Evolutionary conservation across 2,113 vertebrate genomes (phyloP).

Genomic region (Pseudorasbora parva): DNA sequence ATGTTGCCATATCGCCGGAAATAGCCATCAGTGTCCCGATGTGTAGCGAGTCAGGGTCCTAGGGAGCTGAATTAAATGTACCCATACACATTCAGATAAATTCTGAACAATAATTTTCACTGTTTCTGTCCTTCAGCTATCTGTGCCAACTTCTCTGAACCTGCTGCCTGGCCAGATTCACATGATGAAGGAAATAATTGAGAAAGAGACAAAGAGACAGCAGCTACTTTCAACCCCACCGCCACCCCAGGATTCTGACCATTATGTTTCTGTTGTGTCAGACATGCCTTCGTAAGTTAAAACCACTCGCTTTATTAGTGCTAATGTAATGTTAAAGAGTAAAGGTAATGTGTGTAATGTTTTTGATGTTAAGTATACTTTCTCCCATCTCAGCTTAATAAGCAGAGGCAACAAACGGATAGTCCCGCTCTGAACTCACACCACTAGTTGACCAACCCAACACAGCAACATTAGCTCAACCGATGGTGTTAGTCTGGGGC

Average conservation of each 20-base stretch:
- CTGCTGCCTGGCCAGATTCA: conserved; percentile 85
- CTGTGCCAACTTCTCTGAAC: conserved; percentile 73
- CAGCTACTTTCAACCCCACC: not conserved
- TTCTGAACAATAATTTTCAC: not conserved
- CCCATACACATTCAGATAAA: not conserved
- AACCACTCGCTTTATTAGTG: not conserved
- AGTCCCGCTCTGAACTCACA: not conserved
- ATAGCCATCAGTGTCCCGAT: too few species aligned
- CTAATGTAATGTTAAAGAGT: not conserved
- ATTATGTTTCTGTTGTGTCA: conserved; percentile 20
- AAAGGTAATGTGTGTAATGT: not conserved
- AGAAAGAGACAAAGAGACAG: conserved; percentile 71
- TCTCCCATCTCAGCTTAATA: not conserved
- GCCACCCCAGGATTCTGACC: not conserved
- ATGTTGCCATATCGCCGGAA: too few species aligned
- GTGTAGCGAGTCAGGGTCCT: too few species aligned
- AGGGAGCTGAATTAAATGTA: too few species aligned
- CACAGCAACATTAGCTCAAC: too few species aligned
- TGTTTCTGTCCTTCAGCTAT: conserved; percentile 68
- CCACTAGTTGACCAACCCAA: not conserved
- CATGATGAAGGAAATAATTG: conserved; percentile 75
- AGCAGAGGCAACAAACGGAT: not conserved
- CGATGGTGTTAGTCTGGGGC: too few species aligned
- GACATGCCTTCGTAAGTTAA: conserved; percentile 74
- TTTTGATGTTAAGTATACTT: not conserved